Evolutionary conservation across 2,888 invertebrate species (phyloP).

Genomic region (Gibbula magus): DNA sequence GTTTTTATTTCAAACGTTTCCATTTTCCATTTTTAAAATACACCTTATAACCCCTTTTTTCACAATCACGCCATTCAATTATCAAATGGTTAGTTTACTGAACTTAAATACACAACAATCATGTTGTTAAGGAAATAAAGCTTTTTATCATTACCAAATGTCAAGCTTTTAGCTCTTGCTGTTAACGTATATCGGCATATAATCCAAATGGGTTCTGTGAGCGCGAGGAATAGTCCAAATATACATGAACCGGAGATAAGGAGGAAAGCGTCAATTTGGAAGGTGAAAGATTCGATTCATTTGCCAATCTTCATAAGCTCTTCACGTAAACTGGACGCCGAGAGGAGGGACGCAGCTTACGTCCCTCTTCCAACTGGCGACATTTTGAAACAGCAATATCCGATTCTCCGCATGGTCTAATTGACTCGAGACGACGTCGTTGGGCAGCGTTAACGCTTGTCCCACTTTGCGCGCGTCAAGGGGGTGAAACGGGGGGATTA

Average conservation of each 20-base stretch:
- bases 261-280: neutral
- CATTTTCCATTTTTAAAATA: too few species aligned
- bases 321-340: neutral
- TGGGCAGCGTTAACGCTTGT: neutral
- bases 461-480: neutral
- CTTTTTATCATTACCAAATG: too few species aligned
- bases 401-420: neutral
- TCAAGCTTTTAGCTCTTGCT: too few species aligned
- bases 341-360: neutral
- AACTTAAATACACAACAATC: too few species aligned
- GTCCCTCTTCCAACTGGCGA: neutral
- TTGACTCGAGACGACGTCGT: neutral
- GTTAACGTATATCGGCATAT: too few species aligned
- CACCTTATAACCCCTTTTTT: too few species aligned
- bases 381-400: neutral
- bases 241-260: neutral
- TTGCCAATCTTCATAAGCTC: neutral
- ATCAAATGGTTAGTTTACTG: too few species aligned
- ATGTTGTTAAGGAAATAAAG: too few species aligned
- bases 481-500: neutral
- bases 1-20: too few species aligned
- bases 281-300: slow-evolving; percentile 8
- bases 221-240: neutral
- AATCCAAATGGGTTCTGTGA: neutral
- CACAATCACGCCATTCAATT: too few species aligned